Conservation (phyloP, 2,113 vertebrate genomes). For the Alosa alosa region DNA sequence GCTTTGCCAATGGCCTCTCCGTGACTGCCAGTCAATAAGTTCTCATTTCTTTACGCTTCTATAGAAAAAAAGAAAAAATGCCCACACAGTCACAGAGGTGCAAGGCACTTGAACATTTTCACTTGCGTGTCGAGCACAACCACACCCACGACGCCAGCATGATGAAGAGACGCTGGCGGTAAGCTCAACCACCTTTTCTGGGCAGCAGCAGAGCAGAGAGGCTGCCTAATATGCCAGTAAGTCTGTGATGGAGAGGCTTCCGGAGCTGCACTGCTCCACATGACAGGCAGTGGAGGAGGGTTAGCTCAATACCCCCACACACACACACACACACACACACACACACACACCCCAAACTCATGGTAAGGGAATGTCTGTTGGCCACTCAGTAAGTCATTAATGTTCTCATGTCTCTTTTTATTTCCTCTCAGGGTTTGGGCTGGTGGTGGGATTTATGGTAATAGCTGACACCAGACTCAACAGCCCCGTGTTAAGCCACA, state of each 20-base stretch:
- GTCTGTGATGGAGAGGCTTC: not conserved
- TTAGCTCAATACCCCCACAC: not conserved
- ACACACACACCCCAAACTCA: too few species aligned
- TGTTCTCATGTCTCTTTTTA: not conserved
- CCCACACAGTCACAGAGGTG: not conserved
- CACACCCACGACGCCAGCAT: not conserved
- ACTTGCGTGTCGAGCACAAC: not conserved
- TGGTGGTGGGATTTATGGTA: not conserved
- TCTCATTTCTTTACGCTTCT: not conserved
- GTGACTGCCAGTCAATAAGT: not conserved
- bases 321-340: too few species aligned
- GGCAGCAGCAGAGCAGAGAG: not conserved
- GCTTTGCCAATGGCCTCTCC: not conserved
- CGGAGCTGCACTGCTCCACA: not conserved
- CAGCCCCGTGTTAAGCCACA: not conserved
- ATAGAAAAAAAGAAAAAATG: not conserved
- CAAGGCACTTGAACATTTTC: not conserved
- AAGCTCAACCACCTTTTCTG: not conserved
- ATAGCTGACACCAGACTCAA: not conserved
- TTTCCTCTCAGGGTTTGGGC: not conserved
- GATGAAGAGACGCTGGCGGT: not conserved
- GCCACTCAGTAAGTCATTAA: not conserved
- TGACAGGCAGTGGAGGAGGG: not conserved
- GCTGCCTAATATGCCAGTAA: not conserved
- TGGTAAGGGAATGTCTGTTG: not conserved